Evolutionary conservation across 2,797 vertebrate species (phyloP).

Genomic region (Paguma larvata): DNA sequence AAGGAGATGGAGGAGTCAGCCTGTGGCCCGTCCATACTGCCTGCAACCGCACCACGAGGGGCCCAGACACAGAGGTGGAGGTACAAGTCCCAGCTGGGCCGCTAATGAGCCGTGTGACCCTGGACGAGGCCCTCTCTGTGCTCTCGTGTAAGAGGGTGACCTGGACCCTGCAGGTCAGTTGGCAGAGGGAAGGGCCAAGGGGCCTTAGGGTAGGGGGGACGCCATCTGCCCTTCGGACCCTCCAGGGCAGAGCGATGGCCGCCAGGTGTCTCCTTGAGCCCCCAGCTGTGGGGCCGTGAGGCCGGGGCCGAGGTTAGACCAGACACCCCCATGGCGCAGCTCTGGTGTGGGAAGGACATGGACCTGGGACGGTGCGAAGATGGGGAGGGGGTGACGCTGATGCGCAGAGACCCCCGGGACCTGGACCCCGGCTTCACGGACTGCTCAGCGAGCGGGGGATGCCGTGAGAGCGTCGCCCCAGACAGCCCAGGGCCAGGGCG

Average conservation of each 20-base stretch:
- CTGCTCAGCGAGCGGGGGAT: rapidly evolving
- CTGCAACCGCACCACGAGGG: neutral
- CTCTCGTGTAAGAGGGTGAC: too few relatives aligned
- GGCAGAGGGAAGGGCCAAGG: neutral
- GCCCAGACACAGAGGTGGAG: neutral
- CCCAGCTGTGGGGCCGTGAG: neutral
- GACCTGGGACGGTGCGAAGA: rapidly evolving
- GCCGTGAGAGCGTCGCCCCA: neutral
- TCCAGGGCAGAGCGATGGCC: neutral
- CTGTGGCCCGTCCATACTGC: too few relatives aligned
- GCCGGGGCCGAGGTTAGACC: neutral
- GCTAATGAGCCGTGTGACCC: neutral
- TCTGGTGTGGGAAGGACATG: neutral
- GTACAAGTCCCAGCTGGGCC: neutral
- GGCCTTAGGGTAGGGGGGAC: neutral
- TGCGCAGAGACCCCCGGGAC: neutral
- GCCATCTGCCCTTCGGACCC: neutral
- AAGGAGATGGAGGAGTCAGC: neutral
- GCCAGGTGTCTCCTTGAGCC: rapidly evolving
- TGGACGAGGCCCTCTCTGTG: neutral
- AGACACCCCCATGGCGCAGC: neutral
- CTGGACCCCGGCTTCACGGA: too few relatives aligned
- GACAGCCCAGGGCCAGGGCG: too few relatives aligned
- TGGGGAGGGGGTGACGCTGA: rapidly evolving
- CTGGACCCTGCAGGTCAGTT: neutral